These are phyloP conservation scores for Scaptomyza parva DNA, from an alignment of 2,888 invertebrate species.

Conservation along the genomic window DNA sequence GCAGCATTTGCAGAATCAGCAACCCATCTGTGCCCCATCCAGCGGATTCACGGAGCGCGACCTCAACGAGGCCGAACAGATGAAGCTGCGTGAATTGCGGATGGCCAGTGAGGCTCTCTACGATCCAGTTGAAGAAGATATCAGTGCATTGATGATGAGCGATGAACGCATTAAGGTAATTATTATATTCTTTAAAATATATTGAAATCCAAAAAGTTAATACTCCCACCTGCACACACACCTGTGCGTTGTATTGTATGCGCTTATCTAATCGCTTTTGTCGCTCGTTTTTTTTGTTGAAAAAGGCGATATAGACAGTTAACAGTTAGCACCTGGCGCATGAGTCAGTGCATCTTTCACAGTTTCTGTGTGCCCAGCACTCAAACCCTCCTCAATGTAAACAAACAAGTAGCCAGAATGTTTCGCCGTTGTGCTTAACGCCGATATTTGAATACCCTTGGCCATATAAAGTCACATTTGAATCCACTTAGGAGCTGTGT, in stretches of 20 bases:
- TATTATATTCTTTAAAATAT: slow-evolving; percentile 35
- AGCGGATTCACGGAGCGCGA: slow-evolving; percentile 84
- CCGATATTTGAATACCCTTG: not conserved
- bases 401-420: slow-evolving; percentile 40
- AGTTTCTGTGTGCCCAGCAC: slow-evolving; percentile 70
- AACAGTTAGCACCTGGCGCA: slow-evolving; percentile 67
- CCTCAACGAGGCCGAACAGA: slow-evolving; percentile 91
- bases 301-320: slow-evolving; percentile 47
- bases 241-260: not conserved
- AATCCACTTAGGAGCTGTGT: not conserved
- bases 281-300: slow-evolving; percentile 8
- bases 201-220: slow-evolving; percentile 16
- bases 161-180: slow-evolving; percentile 87
- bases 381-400: slow-evolving; percentile 62
- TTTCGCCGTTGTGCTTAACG: not conserved
- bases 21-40: slow-evolving; percentile 73
- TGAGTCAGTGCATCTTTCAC: slow-evolving; percentile 56
- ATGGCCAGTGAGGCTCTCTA: slow-evolving; percentile 94
- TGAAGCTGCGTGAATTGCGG: slow-evolving; percentile 93
- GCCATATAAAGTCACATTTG: not conserved
- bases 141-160: slow-evolving; percentile 89
- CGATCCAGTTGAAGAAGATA: slow-evolving; percentile 93
- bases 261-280: slow-evolving; percentile 68
- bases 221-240: slow-evolving; percentile 36
- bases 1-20: slow-evolving; percentile 59